Conservation (phyloP, 2,888 invertebrate species). For the Phanerotoma sp. region DNA sequence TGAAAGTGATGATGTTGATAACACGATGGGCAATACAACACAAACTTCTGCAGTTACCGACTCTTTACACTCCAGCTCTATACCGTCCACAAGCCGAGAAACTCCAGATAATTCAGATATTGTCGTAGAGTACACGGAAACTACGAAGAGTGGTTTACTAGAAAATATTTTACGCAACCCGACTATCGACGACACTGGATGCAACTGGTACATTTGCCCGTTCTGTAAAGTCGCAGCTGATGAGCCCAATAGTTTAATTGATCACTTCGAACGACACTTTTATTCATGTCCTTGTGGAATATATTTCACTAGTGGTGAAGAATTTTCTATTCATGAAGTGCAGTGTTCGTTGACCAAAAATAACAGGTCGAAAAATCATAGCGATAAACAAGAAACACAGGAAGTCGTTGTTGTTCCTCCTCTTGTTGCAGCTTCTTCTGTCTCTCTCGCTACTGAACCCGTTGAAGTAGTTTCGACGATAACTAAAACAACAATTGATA, state of each 20-base stretch:
- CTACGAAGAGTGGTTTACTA: conserved; percentile 45
- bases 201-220: conserved; percentile 54
- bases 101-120: conserved; percentile 38
- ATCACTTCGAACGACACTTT: conserved; percentile 53
- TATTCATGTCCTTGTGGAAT: conserved; percentile 55
- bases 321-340: conserved; percentile 51
- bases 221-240: conserved; percentile 53
- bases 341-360: conserved; percentile 34
- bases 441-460: neutral
- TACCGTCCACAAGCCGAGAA: conserved; percentile 47
- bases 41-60: neutral
- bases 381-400: conserved; percentile 11
- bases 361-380: neutral
- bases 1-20: conserved; percentile 41
- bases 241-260: conserved; percentile 44
- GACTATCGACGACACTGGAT: conserved; percentile 49
- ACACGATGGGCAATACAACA: conserved; percentile 30
- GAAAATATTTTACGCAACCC: conserved; percentile 48
- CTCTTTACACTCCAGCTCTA: conserved; percentile 30
- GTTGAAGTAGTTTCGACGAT: neutral
- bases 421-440: conserved; percentile 12
- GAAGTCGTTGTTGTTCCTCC: conserved; percentile 27
- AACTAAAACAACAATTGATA: conserved; percentile 11
- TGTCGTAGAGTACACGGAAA: conserved; percentile 47
- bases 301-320: conserved; percentile 58